Evolutionary conservation across 1,140 invertebrate species (phyloP), one percentile per base, ranked within the genome.

Genomic region (Zaprionus tsacasi): DNA sequence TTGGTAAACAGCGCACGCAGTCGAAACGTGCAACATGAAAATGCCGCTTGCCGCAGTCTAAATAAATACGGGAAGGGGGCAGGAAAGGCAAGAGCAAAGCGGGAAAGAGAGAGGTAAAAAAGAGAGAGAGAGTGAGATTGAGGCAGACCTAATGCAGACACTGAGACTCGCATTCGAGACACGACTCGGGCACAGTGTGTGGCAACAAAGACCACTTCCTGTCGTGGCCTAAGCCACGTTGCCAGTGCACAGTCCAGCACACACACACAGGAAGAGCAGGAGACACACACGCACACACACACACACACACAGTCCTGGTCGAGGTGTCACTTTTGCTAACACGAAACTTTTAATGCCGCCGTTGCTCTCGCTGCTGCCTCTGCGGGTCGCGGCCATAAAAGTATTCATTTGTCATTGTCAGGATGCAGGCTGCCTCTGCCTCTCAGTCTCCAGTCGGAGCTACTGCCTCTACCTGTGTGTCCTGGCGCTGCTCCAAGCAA

Each of bases 351-450:
- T 88, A 88, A 80, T 87, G 80, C 74, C 70, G 64, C 77, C 40
- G 36, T 35, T 56, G 45, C 38, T 55, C 73, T 40, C 70, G 63
- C 70, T 43, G 27, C 74, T 55, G 15, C 36, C 55, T 27, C 40
- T 78, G 56, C 66, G 76, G 76, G 77, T 83, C 85, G 83, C 83
- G 80, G 69, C 80, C 80, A 89, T 88, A 89, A 88, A 89, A 88
- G 83, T 82, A 89, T 83, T 89, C 85, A 88, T 88, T 88, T 88
- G 85, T 88, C 83, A 88, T 82, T 88, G 85, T 88, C 83, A 88
- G 87, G 58, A 74, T 70, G 66, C 68, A 64, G 72, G 36, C 54
- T 57, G 67, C 27, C 67, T 70, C 58, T 75, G 58, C 52, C 38
- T 21, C 21, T 8, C 40, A 15, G 7, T n/a, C 40, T 45, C n/a